phyloP scores from a whole-genome alignment of 1,140 invertebrate genomes.

The Bombus breviceps region DNA sequence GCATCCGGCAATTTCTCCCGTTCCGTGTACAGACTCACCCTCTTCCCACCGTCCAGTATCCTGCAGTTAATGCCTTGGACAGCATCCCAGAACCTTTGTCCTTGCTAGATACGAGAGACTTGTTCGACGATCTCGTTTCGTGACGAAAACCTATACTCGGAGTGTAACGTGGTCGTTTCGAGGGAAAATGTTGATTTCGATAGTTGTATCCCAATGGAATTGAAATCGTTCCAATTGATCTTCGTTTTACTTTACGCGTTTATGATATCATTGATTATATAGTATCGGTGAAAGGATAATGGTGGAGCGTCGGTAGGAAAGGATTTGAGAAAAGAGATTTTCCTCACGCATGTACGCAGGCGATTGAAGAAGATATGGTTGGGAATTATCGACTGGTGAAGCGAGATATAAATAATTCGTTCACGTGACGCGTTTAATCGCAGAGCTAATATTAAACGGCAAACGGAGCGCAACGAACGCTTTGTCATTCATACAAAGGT shows the following conservation, averaged over 20 bases:
- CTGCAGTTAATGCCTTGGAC: constrained; percentile 14
- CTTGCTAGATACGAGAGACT: not conserved
- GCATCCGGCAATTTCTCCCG: constrained; percentile 62
- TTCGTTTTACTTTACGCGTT: not conserved
- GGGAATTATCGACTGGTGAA: not conserved
- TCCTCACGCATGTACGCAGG: not conserved
- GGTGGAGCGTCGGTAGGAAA: not conserved
- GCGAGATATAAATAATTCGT: constrained; percentile 60
- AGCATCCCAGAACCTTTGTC: constrained; percentile 20
- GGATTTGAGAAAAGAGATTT: too few relatives aligned
- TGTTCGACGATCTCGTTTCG: constrained; percentile 7
- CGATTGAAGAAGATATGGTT: constrained; percentile 1
- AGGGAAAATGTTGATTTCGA: not conserved
- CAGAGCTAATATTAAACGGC: constrained; percentile 45
- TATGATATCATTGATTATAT: not conserved
- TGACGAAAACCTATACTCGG: constrained; percentile 23
- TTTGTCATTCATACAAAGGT: constrained; percentile 31
- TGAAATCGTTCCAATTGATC: not conserved
- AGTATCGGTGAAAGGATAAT: not conserved
- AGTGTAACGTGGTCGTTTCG: not conserved
- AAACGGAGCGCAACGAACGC: constrained; percentile 1
- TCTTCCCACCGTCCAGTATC: not conserved
- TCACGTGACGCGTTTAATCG: constrained; percentile 49
- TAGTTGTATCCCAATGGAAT: not conserved
- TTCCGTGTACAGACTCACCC: not conserved